A percentile compares a stretch with the other conserved stretches of the same genome.
Conservation (phyloP, 1,140 invertebrate genomes). For the Temnothorax longispinosus region DNA sequence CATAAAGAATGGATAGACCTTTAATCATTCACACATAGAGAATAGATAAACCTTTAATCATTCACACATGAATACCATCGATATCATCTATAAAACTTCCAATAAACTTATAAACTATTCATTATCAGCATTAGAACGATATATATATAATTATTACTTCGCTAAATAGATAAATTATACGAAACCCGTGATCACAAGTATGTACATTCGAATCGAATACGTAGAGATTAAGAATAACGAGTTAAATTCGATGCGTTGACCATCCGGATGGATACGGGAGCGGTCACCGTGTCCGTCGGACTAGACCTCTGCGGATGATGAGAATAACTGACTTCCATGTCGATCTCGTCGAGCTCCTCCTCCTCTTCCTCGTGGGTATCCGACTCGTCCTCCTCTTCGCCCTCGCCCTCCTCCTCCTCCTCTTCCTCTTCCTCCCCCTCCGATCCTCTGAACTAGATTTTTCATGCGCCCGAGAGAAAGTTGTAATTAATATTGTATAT, state of each 20-base stretch:
- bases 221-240: slow-evolving; percentile 77
- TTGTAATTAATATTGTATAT: neutral
- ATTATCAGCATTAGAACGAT: neutral
- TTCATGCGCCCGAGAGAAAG: neutral
- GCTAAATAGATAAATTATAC: neutral
- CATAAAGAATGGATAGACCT: too few species aligned
- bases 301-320: slow-evolving; percentile 84
- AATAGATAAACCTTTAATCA: slow-evolving; percentile 23
- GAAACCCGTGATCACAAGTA: neutral
- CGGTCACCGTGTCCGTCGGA: slow-evolving; percentile 81
- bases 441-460: slow-evolving; percentile 79
- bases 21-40: neutral
- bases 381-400: slow-evolving; percentile 89
- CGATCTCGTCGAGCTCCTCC: slow-evolving; percentile 88
- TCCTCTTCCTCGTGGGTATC: slow-evolving; percentile 91
- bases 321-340: slow-evolving; percentile 86
- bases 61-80: neutral
- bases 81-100: neutral
- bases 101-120: neutral
- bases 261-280: slow-evolving; percentile 84
- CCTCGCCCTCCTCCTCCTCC: slow-evolving; percentile 88
- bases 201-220: slow-evolving; percentile 1
- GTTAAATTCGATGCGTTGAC: slow-evolving; percentile 77
- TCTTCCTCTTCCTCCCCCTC: slow-evolving; percentile 86
- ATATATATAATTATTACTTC: neutral